Conservation (phyloP, 2,888 invertebrate species). For the Noctuana brunneofusca region DNA sequence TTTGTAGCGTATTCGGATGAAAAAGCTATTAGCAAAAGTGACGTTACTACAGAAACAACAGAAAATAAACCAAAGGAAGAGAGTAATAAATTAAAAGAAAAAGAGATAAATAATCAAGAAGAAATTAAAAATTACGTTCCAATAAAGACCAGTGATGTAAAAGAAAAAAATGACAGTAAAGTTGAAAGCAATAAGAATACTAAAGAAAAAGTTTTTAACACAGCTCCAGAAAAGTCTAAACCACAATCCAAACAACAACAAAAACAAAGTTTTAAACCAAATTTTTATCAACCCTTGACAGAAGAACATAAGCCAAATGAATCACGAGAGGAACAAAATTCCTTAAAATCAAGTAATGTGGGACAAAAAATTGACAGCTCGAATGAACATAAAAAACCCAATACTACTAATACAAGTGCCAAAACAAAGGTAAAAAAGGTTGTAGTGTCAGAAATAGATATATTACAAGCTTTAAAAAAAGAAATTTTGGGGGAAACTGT, state of each 20-base stretch:
- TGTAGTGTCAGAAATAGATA: constrained; percentile 72
- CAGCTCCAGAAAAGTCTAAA: neutral
- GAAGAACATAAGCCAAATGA: constrained; percentile 31
- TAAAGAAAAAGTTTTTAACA: neutral
- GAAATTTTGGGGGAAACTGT: constrained; percentile 71
- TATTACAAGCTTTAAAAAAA: constrained; percentile 74
- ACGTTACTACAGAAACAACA: neutral
- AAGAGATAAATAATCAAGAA: neutral
- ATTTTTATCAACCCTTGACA: constrained; percentile 62
- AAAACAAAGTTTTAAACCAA: constrained; percentile 46
- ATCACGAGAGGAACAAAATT: neutral
- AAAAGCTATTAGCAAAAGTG: constrained; percentile 6
- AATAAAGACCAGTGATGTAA: neutral
- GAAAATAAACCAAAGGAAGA: constrained; percentile 21
- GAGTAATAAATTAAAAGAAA: neutral
- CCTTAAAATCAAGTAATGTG: neutral
- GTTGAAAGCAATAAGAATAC: neutral
- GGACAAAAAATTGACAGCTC: neutral
- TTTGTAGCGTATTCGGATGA: constrained; percentile 56
- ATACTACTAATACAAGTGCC: neutral
- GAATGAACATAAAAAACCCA: constrained; percentile 1
- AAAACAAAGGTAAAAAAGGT: constrained; percentile 37
- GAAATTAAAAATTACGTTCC: neutral
- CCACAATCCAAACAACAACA: neutral
- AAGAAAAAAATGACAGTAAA: constrained; percentile 3